Evolutionary conservation across 2,797 vertebrate species (phyloP), one percentile per base, ranked within the genome.

Genomic region (Trichosurus vulpecula): DNA sequence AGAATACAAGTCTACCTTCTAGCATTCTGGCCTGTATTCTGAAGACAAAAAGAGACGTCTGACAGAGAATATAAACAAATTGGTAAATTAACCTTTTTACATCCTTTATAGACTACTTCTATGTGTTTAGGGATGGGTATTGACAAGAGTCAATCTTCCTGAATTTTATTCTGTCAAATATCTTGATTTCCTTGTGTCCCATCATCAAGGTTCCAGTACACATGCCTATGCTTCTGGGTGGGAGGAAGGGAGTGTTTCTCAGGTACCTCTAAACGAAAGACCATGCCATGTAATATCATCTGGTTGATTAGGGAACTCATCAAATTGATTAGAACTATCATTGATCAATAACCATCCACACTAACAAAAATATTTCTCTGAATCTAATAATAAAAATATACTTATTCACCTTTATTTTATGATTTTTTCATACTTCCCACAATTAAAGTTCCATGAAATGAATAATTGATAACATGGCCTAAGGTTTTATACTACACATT

Each of bases 381-480:
- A 47, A 81, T 81, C 6, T 81, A 81, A 81, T 81, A 47, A 6
- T 25, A 81, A 41, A 58, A 81, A 81, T 22, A 74, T 19, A 74
- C 14, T n/a, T 6, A 74, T 74, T 74, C 61, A 74, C 74, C 35
- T 19, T 94, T 94, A 91, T 55, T 94, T 13, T 91, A 22, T 95
- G 90, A 29, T n/a, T 53, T 54, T 92, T 90, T 90, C 56, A 56
- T 93, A 95, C 29, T 92, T 96, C 30, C 93, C 90, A 2, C 91
- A 96, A 95, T 19, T n/a, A 4, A 93, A 96, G 94, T 19, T n/a
- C 56, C 53, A 66, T 12, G 31, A 94, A 35, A 92, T 94, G 91
- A 95, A 55, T 51, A 22, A 41, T n/a, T 92, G 16, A 91, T 51
- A 74, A 90, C 9, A 90, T 54, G 13, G 1, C n/a, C 74, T 89